Evolutionary conservation across 2,888 invertebrate species (phyloP).

Genomic region (Pandemis cinnamomeana): DNA sequence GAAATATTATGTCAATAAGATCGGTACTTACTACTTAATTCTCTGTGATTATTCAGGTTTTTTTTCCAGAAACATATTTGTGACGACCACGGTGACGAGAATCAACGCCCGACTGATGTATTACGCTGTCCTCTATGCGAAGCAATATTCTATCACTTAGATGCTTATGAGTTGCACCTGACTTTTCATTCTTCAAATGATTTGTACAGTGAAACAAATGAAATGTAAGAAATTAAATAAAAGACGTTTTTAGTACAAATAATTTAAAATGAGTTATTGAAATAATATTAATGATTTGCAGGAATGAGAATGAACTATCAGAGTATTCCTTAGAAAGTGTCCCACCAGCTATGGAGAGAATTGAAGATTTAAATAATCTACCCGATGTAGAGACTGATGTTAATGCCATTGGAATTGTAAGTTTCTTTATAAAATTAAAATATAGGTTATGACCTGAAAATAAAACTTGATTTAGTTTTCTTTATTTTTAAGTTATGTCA

Average conservation of each 20-base stretch:
- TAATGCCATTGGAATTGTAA: slow-evolving; percentile 65
- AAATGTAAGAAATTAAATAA: slow-evolving; percentile 59
- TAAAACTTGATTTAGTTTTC: not conserved
- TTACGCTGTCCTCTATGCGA: slow-evolving; percentile 87
- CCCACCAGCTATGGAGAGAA: slow-evolving; percentile 73
- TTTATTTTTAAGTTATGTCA: not conserved
- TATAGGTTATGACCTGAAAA: not conserved
- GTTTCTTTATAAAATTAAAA: slow-evolving; percentile 41
- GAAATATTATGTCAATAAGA: too few relatives aligned
- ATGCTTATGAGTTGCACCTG: slow-evolving; percentile 86
- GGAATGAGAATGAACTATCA: slow-evolving; percentile 57
- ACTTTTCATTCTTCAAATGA: slow-evolving; percentile 86
- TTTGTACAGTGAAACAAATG: slow-evolving; percentile 85
- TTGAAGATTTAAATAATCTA: slow-evolving; percentile 56
- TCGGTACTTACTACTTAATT: not conserved
- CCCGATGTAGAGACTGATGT: slow-evolving; percentile 52
- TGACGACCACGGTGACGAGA: slow-evolving; percentile 82
- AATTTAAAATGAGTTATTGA: not conserved
- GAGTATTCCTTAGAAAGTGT: slow-evolving; percentile 77
- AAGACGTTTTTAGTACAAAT: not conserved
- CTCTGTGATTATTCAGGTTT: slow-evolving; percentile 29
- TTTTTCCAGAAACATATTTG: slow-evolving; percentile 81
- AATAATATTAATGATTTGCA: slow-evolving; percentile 48
- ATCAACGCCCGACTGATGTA: slow-evolving; percentile 82
- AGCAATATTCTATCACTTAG: slow-evolving; percentile 86